phyloP scores from a whole-genome alignment of 2,797 vertebrate species.

The Botia almorhae region DNA sequence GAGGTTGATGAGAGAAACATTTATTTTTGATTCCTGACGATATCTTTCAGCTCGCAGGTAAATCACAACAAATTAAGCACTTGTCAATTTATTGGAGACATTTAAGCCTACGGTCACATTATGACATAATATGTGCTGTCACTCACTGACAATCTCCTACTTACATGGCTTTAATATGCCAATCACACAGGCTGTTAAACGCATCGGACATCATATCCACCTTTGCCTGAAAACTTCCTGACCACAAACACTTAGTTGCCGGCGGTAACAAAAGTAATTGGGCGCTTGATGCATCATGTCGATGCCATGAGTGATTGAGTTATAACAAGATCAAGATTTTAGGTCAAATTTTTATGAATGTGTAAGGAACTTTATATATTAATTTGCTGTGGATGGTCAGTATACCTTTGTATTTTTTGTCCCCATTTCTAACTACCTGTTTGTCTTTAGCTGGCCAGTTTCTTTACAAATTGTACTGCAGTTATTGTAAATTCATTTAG shows the following conservation, averaged over 20 bases:
- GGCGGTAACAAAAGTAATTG: background rate
- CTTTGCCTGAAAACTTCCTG: conserved; percentile 31
- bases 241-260: conserved; percentile 16
- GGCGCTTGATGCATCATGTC: background rate
- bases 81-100: conserved; percentile 46
- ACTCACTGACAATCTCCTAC: conserved; percentile 42
- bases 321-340: no score
- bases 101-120: conserved; percentile 44
- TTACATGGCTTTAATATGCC: conserved; percentile 43
- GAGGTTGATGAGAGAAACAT: conserved; percentile 20
- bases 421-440: no score
- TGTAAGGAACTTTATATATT: no score
- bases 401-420: background rate
- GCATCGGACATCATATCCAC: conserved; percentile 41
- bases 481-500: no score
- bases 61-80: conserved; percentile 56
- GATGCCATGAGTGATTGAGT: no score
- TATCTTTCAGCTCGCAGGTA: conserved; percentile 55
- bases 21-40: conserved; percentile 47
- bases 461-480: no score
- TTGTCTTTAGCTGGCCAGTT: no score
- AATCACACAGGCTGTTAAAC: conserved; percentile 43
- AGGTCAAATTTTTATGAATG: background rate
- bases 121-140: conserved; percentile 60
- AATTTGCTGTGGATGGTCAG: background rate